Base-by-base conservation (phyloP, 2,113 vertebrate species). In the Ictalurus punctatus region DNA sequence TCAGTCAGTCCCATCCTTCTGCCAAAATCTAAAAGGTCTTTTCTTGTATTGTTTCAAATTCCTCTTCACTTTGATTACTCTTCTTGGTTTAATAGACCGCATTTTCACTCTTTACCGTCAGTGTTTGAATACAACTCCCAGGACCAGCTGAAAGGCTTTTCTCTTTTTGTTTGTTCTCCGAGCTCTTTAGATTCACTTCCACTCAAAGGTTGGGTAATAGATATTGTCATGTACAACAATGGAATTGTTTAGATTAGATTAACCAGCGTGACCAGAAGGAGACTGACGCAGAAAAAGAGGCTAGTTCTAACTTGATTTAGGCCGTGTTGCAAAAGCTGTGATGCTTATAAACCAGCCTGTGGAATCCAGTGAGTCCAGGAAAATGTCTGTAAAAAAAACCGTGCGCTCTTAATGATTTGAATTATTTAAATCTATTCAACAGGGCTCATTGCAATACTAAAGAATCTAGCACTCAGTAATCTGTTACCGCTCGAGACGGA, bases 11-110 rank as follows among this genome's bases (percentile, higher is more conserved):
- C 82, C 82, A 84, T 76, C 69, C 2, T 58, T 61, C 54, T 63
- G 81, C 87, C 87, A 84, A 84, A 78, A 84, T 88, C 71, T 48
- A 58, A 63, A 84, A 84, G 54, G 56, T n/a, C 40, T 73, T 74
- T 71, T 88, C 56, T 19, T 84, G 40, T 30, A 48, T 88, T 74
- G 69, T 84, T 88, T 54, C 79, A 71, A 48, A 19, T 52, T 61
- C 69, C 54, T 83, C 34, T 30, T 67, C 27, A 19, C 74, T 67
- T 56, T 37, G 10, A 48, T 48, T 27, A 73, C 54, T n/a, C 54
- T 23, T 88, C 27, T 34, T 58, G 37, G 13, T 65, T 88, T 61
- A 84, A 78, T n/a, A 65, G 19, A 83, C 37, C 48, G 40, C 25
- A 48, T 83, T 74, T 83, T 74, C 67, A 59, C 16, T 61, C 17